These are phyloP conservation scores for Schizopygopsis malacanthus DNA, from an alignment of 2,797 vertebrate genomes.

Conservation along the genomic window DNA sequence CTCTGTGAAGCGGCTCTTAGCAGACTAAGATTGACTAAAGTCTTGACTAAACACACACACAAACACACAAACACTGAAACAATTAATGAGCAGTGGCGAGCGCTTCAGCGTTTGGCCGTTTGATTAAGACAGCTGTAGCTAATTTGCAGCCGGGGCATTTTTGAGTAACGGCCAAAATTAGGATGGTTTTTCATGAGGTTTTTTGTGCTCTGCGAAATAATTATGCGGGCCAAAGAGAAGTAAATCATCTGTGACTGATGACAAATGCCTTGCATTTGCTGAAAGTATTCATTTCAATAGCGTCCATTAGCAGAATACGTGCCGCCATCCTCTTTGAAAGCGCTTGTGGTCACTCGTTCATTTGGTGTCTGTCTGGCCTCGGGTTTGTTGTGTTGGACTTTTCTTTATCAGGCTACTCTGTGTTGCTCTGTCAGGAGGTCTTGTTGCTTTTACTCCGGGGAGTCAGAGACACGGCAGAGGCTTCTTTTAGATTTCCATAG, in stretches of 20 bases:
- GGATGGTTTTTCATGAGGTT: conserved; percentile 37
- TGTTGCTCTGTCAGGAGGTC: background rate
- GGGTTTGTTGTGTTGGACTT: background rate
- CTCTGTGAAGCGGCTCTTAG: conserved; percentile 34
- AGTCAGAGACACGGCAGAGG: background rate
- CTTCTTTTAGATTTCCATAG: conserved; percentile 62
- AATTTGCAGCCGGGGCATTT: conserved; percentile 48
- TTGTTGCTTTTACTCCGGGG: background rate
- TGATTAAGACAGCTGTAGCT: conserved; percentile 58
- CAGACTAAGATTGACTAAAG: conserved; percentile 8
- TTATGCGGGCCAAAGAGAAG: conserved; percentile 45
- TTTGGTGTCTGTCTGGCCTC: background rate
- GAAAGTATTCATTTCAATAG: background rate
- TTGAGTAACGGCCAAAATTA: conserved; percentile 50
- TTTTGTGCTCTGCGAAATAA: conserved; percentile 38
- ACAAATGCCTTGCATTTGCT: conserved; percentile 29
- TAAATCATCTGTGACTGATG: conserved; percentile 37
- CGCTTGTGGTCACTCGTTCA: background rate
- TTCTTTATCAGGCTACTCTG: background rate
- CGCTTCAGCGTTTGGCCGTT: conserved; percentile 11
- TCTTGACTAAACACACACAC: background rate
- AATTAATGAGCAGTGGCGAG: conserved; percentile 41
- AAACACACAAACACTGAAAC: conserved; percentile 37
- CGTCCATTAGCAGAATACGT: background rate
- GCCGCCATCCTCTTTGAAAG: background rate